phyloP scores from a whole-genome alignment of 2,797 vertebrate genomes.

The Orestias chungarensis region DNA sequence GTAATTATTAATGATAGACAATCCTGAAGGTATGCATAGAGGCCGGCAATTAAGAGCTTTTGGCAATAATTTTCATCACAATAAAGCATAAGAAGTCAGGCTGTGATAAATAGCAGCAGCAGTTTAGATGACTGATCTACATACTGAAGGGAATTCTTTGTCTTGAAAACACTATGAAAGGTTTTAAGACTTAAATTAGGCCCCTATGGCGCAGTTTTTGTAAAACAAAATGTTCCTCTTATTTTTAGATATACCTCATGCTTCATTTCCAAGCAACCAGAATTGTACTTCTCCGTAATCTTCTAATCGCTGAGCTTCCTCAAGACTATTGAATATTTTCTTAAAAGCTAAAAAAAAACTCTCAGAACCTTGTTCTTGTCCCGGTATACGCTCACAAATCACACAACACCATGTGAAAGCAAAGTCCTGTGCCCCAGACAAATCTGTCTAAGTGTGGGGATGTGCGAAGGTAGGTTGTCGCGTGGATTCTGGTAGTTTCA shows the following conservation, averaged over 20 bases:
- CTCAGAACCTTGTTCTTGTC: not conserved
- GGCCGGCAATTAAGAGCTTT: conserved; percentile 16
- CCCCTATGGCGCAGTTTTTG: not conserved
- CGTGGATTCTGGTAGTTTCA: too few relatives aligned
- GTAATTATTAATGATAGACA: conserved; percentile 25
- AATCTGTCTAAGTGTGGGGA: too few relatives aligned
- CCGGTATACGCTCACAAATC: not conserved
- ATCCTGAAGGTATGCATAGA: conserved; percentile 18
- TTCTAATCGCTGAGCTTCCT: not conserved
- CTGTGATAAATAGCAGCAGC: conserved; percentile 12
- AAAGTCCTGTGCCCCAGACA: too few relatives aligned
- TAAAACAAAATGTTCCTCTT: not conserved
- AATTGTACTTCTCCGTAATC: not conserved
- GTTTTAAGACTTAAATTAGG: not conserved
- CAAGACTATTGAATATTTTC: not conserved
- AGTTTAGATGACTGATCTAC: not conserved
- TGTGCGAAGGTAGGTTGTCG: too few relatives aligned
- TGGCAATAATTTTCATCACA: conserved; percentile 3
- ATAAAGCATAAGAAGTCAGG: conserved; percentile 6
- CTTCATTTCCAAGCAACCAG: not conserved
- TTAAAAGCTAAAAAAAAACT: not conserved
- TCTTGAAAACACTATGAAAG: conserved; percentile 1
- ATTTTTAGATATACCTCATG: not conserved
- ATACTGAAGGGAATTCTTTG: not conserved
- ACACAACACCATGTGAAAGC: too few relatives aligned